These are phyloP conservation scores for Chirona hameri DNA, from an alignment of 2,888 invertebrate genomes.

Conservation along the genomic window DNA sequence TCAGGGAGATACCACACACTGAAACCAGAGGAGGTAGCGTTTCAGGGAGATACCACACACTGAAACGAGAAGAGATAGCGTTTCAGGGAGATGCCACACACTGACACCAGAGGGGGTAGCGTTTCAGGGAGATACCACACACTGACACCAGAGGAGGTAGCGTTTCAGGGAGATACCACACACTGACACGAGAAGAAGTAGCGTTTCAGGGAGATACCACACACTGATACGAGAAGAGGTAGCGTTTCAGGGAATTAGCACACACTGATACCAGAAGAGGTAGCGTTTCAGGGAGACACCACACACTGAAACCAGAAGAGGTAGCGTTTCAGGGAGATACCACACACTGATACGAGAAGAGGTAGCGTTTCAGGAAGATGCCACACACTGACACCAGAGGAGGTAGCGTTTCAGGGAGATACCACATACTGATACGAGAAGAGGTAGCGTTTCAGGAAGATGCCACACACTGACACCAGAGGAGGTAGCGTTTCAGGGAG, in stretches of 20 bases:
- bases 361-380: constrained; percentile 46
- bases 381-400: constrained; percentile 63
- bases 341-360: constrained; percentile 33
- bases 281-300: no score
- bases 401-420: no score
- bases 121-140: constrained; percentile 51
- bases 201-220: constrained; percentile 39
- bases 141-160: constrained; percentile 52
- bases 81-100: constrained; percentile 39
- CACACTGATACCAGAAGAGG: constrained; percentile 58
- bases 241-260: constrained; percentile 37
- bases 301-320: no score
- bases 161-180: no score
- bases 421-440: no score
- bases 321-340: constrained; percentile 38
- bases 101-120: constrained; percentile 29
- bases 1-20: constrained; percentile 57
- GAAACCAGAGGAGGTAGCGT: constrained; percentile 42
- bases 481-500: not conserved
- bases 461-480: constrained; percentile 35
- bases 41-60: no score
- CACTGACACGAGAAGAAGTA: no score
- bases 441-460: constrained; percentile 36
- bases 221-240: constrained; percentile 32
- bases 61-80: no score